Conservation (phyloP, 2,888 invertebrate species). For the Hetaerina titia region DNA sequence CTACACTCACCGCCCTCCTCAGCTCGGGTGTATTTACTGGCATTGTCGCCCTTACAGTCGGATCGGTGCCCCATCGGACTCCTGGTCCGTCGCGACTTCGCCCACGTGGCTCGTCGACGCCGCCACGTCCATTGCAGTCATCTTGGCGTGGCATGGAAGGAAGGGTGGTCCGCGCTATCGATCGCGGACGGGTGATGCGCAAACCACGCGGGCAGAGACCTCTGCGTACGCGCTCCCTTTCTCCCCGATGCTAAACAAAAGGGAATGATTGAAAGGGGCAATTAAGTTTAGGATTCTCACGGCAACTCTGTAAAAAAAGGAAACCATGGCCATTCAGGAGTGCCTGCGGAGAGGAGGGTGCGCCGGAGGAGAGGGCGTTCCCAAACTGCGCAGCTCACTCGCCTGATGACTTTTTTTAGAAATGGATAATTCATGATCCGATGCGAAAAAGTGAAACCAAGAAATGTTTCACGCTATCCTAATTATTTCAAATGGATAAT, state of each 20-base stretch:
- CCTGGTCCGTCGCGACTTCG: background rate
- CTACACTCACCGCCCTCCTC: no score
- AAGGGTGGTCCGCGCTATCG: slow-evolving; percentile 48
- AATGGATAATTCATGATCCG: no score
- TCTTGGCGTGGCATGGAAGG: slow-evolving; percentile 42
- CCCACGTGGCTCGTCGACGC: background rate
- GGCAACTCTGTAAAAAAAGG: background rate
- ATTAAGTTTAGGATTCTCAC: background rate
- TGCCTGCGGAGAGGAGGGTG: no score
- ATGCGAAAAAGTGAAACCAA: no score
- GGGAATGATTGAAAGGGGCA: background rate
- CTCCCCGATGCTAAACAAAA: background rate
- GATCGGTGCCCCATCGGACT: background rate
- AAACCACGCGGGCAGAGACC: slow-evolving; percentile 48
- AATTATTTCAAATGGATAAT: no score
- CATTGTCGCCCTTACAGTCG: no score
- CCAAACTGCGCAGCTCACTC: background rate
- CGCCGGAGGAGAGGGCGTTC: no score
- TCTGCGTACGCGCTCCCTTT: background rate
- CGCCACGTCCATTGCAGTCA: slow-evolving; percentile 54
- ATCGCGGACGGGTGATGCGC: slow-evolving; percentile 46
- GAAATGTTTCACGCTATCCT: no score
- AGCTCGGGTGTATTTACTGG: no score
- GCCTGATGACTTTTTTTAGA: no score
- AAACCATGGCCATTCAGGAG: background rate